These are phyloP conservation scores for Strigamia maritima DNA, from an alignment of 2,888 invertebrate genomes.

Conservation along the genomic window DNA sequence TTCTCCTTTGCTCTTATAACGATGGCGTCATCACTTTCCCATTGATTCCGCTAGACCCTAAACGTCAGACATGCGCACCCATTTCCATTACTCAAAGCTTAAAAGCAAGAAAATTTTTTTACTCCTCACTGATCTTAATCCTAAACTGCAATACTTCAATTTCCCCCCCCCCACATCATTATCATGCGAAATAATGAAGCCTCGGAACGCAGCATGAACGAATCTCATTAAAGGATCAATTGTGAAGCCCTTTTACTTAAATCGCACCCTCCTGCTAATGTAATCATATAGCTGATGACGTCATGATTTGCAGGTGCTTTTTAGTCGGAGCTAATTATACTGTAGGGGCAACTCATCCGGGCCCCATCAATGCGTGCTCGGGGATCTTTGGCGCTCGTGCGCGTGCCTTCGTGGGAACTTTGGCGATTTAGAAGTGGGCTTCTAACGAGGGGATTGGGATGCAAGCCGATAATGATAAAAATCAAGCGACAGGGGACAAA, in stretches of 20 bases:
- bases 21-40: conserved; percentile 15
- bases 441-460: conserved; percentile 34
- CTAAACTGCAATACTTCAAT: conserved; percentile 16
- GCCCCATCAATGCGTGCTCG: conserved; percentile 7
- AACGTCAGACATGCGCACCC: background rate
- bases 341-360: conserved; percentile 19
- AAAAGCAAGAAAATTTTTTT: background rate
- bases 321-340: conserved; percentile 11
- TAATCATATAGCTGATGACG: conserved; percentile 17
- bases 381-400: background rate
- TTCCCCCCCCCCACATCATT: background rate
- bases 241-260: conserved; percentile 3
- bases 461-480: conserved; percentile 32
- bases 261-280: background rate
- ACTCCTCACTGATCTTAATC: background rate
- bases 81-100: conserved; percentile 8
- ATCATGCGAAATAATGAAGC: background rate
- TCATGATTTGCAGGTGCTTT: conserved; percentile 14
- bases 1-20: background rate
- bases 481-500: conserved; percentile 32
- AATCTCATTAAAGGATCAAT: conserved; percentile 23
- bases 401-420: conserved; percentile 23
- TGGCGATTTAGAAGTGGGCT: conserved; percentile 21
- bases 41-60: conserved; percentile 9
- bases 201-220: conserved; percentile 5